Conservation (phyloP, 2,797 vertebrate species). For the Onychomys leucogaster region DNA sequence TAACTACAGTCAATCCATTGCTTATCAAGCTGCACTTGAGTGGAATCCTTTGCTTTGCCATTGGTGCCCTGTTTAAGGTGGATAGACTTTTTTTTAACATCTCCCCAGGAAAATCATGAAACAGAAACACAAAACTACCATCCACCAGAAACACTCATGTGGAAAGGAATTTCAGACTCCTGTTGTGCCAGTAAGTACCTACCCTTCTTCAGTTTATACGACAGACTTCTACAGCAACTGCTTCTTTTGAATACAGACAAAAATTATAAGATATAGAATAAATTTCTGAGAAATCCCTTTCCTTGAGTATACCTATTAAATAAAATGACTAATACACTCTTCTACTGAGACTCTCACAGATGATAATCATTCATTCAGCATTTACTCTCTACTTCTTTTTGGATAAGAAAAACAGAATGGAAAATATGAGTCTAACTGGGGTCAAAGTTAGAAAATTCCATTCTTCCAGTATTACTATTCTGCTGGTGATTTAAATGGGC, state of each 20-base stretch:
- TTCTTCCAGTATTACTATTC: background rate
- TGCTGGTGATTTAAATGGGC: background rate
- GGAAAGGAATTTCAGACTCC: background rate
- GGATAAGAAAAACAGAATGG: slow-evolving; percentile 9
- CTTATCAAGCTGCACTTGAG: background rate
- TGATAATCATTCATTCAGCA: background rate
- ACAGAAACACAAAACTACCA: background rate
- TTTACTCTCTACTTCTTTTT: background rate
- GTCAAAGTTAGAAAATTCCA: slow-evolving; percentile 29
- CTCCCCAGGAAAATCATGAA: background rate
- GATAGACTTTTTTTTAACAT: background rate
- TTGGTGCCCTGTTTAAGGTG: background rate
- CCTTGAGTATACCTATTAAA: background rate
- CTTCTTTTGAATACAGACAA: slow-evolving; percentile 58
- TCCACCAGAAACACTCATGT: background rate
- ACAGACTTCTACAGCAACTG: background rate
- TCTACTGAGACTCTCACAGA: background rate
- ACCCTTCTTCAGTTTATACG: background rate
- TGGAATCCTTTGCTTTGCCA: background rate
- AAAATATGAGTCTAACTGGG: slow-evolving; percentile 25
- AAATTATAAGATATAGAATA: background rate
- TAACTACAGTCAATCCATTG: background rate
- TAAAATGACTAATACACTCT: background rate
- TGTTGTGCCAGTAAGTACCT: background rate
- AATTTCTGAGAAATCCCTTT: background rate